Evolutionary conservation across 92 coral and sea anemone genomes (phyloP).

Genomic region (Blastomussa wellsi): DNA sequence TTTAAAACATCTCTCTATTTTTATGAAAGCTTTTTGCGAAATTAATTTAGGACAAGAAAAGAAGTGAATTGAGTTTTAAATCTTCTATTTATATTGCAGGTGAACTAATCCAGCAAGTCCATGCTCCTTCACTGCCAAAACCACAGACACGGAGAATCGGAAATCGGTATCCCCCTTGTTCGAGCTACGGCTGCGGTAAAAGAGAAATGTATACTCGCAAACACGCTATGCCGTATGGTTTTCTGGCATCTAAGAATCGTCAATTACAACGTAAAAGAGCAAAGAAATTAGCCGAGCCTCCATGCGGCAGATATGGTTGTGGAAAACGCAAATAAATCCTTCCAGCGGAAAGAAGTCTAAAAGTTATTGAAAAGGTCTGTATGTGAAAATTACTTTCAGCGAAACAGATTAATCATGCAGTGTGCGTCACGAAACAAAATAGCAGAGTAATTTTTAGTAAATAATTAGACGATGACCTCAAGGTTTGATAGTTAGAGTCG

Average conservation of each 20-base stretch:
- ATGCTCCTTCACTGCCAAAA: background rate
- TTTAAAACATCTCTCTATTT: no score
- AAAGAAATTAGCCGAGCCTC: background rate
- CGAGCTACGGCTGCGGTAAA: slow-evolving; percentile 23
- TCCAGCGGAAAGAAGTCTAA: background rate
- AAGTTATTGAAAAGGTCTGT: background rate
- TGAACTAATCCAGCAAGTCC: background rate
- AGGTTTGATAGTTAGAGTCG: no score
- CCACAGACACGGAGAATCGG: background rate
- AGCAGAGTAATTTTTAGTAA: no score
- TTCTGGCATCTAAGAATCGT: background rate
- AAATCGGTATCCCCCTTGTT: background rate
- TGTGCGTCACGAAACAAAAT: no score
- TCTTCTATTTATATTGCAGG: background rate
- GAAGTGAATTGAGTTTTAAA: background rate
- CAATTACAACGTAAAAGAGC: slow-evolving; percentile 1
- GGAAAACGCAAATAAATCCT: background rate
- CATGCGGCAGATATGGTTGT: background rate
- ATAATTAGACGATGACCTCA: no score
- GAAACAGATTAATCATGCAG: no score
- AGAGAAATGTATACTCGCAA: background rate
- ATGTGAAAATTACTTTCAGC: background rate
- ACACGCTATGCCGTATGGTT: background rate
- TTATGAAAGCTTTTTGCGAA: background rate
- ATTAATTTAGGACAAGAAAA: background rate